Evolutionary conservation across 2,113 vertebrate species (phyloP).

Genomic region (Nasalis larvatus): DNA sequence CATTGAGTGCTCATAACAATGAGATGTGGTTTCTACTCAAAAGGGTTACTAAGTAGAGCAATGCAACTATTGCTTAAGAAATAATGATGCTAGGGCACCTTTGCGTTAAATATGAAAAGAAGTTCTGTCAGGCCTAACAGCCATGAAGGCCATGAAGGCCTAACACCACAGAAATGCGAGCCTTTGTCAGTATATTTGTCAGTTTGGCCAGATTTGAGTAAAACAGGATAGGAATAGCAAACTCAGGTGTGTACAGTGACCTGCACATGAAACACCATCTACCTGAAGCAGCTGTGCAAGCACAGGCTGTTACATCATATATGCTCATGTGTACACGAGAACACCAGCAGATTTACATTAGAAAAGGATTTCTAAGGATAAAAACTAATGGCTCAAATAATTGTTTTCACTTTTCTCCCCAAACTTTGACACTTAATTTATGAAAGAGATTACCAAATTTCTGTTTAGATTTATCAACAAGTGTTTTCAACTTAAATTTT

Average conservation of each 20-base stretch:
- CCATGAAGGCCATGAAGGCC: too few relatives aligned
- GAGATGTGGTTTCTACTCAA: background rate
- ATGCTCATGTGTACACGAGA: background rate
- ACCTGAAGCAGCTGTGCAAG: background rate
- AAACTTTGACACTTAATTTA: background rate
- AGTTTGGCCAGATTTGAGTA: background rate
- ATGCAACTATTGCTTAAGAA: background rate
- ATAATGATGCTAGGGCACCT: background rate
- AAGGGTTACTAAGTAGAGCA: background rate
- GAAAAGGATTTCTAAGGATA: background rate
- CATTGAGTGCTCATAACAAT: background rate
- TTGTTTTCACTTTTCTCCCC: background rate
- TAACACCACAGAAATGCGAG: background rate
- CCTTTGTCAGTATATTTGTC: background rate
- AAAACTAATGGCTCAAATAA: background rate
- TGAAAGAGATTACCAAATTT: conserved; percentile 23
- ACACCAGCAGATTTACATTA: background rate
- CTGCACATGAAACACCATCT: background rate
- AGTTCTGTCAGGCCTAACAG: background rate
- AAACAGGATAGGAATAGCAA: background rate
- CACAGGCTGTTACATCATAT: background rate
- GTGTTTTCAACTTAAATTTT: background rate
- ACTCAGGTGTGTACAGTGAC: too few relatives aligned
- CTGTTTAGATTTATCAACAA: background rate
- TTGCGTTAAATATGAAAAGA: background rate